phyloP scores from a whole-genome alignment of 2,888 invertebrate species.

The Falcaria lacertinaria region DNA sequence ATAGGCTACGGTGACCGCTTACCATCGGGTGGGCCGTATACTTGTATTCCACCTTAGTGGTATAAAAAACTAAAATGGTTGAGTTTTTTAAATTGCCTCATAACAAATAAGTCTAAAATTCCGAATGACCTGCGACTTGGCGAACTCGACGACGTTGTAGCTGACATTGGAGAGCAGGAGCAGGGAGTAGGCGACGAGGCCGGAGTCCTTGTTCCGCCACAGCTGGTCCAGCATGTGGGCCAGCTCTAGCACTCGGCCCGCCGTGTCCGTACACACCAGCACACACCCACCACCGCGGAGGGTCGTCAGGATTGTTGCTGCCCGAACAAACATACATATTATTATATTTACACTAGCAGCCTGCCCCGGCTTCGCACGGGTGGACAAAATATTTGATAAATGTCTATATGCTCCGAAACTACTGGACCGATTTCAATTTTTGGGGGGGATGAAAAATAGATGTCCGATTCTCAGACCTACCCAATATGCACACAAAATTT shows the following conservation, averaged over 20 bases:
- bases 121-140: conserved; percentile 89
- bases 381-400: too few relatives aligned
- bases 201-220: conserved; percentile 97
- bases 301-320: conserved; percentile 95
- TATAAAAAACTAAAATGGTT: too few relatives aligned
- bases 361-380: too few relatives aligned
- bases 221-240: conserved; percentile 97
- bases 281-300: conserved; percentile 97
- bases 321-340: conserved; percentile 27
- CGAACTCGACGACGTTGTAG: conserved; percentile 99
- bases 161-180: conserved; percentile 97
- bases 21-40: too few relatives aligned
- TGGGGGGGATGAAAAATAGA: too few relatives aligned
- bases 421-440: too few relatives aligned
- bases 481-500: too few relatives aligned
- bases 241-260: conserved; percentile 96
- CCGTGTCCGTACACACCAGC: conserved; percentile 96
- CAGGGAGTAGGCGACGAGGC: conserved; percentile 95
- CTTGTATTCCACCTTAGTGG: too few relatives aligned
- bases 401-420: too few relatives aligned
- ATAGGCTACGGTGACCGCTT: too few relatives aligned
- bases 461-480: too few relatives aligned
- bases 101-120: not conserved
- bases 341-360: too few relatives aligned
- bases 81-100: not conserved